Evolutionary conservation across 37 sponge, comb jelly and placozoan species (phyloP).

Genomic region (Amphimedon queenslandica): DNA sequence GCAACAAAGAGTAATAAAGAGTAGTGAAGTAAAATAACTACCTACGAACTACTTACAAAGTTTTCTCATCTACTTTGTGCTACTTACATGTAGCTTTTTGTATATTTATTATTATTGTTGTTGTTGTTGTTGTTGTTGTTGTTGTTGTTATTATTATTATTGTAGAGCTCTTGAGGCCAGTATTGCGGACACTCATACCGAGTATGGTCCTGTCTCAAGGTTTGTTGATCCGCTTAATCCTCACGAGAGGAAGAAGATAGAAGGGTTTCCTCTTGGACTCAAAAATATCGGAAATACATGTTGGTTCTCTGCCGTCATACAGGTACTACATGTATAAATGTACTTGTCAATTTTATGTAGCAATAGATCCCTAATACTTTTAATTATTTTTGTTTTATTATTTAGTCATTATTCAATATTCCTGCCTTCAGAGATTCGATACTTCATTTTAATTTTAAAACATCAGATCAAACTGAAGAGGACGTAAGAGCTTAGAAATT

Average conservation of each 20-base stretch:
- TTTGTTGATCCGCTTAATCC: constrained; percentile 71
- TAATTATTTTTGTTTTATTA: background rate
- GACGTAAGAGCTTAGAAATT: too few species aligned
- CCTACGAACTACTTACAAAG: too few species aligned
- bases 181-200: constrained; percentile 35
- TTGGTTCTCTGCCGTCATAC: constrained; percentile 81
- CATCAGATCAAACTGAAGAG: too few species aligned
- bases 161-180: constrained; percentile 72
- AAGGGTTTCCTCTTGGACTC: constrained; percentile 54
- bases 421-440: constrained; percentile 40
- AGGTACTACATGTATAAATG: too few species aligned
- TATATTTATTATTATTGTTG: background rate
- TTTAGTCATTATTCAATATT: constrained; percentile 65
- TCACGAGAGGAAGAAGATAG: constrained; percentile 52
- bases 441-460: too few species aligned
- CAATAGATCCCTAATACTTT: too few species aligned
- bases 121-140: background rate
- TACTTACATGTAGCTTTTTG: background rate
- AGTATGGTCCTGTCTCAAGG: background rate
- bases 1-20: too few species aligned
- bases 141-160: too few species aligned
- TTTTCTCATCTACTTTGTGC: too few species aligned
- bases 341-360: too few species aligned
- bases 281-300: constrained; percentile 85
- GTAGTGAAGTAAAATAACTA: too few species aligned